A percentile compares a stretch with the other conserved stretches of the same genome.
phyloP scores from a whole-genome alignment of 2,113 vertebrate genomes.

The Stercorarius parasiticus region DNA sequence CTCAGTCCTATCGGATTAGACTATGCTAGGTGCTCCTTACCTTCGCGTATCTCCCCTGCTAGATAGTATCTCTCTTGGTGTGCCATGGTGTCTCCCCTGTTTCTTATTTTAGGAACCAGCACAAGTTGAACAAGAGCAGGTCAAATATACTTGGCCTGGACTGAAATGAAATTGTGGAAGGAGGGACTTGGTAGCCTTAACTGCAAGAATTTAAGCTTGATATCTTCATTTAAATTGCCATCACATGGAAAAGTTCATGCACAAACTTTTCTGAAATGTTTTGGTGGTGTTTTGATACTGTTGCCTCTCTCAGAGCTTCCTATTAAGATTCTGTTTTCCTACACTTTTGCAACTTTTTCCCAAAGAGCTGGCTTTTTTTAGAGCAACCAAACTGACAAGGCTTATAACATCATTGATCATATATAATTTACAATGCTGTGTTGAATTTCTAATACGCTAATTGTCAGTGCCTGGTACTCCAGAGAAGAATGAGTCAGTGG shows the following conservation, averaged over 20 bases:
- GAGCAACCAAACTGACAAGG: neutral
- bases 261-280: neutral
- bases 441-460: neutral
- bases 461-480: neutral
- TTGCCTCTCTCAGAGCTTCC: neutral
- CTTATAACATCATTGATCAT: neutral
- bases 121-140: neutral
- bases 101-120: neutral
- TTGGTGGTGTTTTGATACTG: neutral
- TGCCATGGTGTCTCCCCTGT: neutral
- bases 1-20: rapidly evolving
- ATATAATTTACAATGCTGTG: neutral
- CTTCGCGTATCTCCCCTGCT: neutral
- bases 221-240: neutral
- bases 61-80: neutral
- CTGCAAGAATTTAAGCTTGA: neutral
- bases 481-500: neutral
- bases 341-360: neutral
- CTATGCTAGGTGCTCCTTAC: neutral
- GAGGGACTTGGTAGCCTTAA: neutral
- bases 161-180: neutral
- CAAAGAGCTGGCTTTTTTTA: neutral
- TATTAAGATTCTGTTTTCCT: neutral
- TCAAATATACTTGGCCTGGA: neutral
- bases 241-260: neutral